Conservation (phyloP, 1,140 invertebrate genomes). For the Mamestra configurata region DNA sequence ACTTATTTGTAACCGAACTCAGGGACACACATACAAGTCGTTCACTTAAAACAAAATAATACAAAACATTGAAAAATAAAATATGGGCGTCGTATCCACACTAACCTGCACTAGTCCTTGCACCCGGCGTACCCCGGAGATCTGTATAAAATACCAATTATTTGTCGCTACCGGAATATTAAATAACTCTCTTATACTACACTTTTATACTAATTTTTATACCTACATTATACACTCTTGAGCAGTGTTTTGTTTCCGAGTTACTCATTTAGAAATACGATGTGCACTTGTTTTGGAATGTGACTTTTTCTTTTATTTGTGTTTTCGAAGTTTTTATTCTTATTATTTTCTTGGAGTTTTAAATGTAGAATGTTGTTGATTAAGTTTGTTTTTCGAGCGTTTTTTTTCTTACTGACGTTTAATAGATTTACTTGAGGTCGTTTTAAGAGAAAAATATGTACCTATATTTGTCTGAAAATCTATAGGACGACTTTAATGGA, state of each 20-base stretch:
- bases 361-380: not conserved
- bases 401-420: too few species aligned
- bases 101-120: not conserved
- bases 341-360: not conserved
- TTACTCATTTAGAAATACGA: slow-evolving; percentile 6
- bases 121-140: slow-evolving; percentile 47
- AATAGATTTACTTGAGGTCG: too few species aligned
- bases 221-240: slow-evolving; percentile 1
- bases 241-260: not conserved
- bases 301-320: not conserved
- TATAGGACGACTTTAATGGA: too few species aligned
- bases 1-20: too few species aligned
- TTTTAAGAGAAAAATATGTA: too few species aligned
- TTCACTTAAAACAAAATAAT: not conserved
- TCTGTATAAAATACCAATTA: slow-evolving; percentile 76
- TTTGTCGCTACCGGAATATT: slow-evolving; percentile 49
- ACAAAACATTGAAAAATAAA: too few species aligned
- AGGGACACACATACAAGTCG: too few species aligned
- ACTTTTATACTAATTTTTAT: slow-evolving; percentile 24
- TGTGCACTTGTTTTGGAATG: slow-evolving; percentile 6
- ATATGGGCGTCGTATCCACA: slow-evolving; percentile 62
- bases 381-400: not conserved
- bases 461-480: too few species aligned
- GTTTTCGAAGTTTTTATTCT: not conserved
- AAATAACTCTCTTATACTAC: not conserved